Evolutionary conservation across 2,888 invertebrate species (phyloP).

Genomic region (Timema podura): DNA sequence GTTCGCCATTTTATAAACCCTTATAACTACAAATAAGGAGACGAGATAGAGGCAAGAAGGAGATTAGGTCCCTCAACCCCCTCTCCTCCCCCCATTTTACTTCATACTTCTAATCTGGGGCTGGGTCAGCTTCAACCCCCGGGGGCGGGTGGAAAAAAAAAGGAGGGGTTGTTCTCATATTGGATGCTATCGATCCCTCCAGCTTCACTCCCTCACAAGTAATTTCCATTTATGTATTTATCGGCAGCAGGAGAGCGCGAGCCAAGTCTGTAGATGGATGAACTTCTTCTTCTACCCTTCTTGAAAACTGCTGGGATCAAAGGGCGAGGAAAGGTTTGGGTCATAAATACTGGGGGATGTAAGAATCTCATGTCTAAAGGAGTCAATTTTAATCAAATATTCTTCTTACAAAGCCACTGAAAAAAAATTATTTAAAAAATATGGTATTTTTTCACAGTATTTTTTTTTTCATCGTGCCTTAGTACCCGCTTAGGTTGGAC

Average conservation of each 20-base stretch:
- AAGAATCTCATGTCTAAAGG: too few relatives aligned
- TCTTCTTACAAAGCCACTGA: too few relatives aligned
- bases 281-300: too few relatives aligned
- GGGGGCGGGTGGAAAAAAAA: not conserved
- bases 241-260: slow-evolving; percentile 24
- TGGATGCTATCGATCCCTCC: slow-evolving; percentile 25
- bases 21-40: slow-evolving; percentile 14
- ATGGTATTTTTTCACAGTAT: too few relatives aligned
- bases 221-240: slow-evolving; percentile 34
- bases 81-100: not conserved
- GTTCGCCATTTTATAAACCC: slow-evolving; percentile 14
- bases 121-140: slow-evolving; percentile 2
- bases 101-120: slow-evolving; percentile 20
- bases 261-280: slow-evolving; percentile 17
- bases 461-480: too few relatives aligned
- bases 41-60: slow-evolving; percentile 2
- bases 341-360: too few relatives aligned
- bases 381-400: too few relatives aligned
- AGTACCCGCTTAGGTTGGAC: too few relatives aligned
- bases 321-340: too few relatives aligned
- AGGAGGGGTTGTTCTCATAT: slow-evolving; percentile 11
- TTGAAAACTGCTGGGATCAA: too few relatives aligned
- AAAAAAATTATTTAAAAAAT: too few relatives aligned
- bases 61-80: slow-evolving; percentile 18
- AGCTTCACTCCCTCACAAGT: slow-evolving; percentile 23